A percentile compares a stretch with the other conserved stretches of the same genome.
phyloP scores from a whole-genome alignment of 2,888 invertebrate species.

The Melinaea marsaeus region DNA sequence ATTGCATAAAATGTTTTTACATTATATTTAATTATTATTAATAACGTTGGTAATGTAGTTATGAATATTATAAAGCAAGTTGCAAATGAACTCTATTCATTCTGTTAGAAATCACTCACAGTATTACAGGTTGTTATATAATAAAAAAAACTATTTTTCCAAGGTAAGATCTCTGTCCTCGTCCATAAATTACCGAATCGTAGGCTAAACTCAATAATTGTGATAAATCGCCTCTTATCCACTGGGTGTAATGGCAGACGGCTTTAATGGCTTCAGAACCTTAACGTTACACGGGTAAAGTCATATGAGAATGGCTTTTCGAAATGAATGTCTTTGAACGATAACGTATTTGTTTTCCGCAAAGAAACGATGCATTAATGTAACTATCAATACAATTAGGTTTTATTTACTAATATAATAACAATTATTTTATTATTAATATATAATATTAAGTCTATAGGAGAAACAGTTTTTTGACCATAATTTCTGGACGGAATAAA shows the following conservation, averaged over 20 bases:
- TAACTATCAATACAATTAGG: too few relatives aligned
- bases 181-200: slow-evolving; percentile 30
- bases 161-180: neutral
- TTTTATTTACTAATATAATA: too few relatives aligned
- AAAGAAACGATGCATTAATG: neutral
- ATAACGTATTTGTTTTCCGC: slow-evolving; percentile 5
- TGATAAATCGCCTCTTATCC: slow-evolving; percentile 69
- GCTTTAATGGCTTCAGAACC: slow-evolving; percentile 66
- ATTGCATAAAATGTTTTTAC: too few relatives aligned
- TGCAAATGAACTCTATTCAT: too few relatives aligned
- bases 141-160: neutral
- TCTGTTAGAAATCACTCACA: neutral
- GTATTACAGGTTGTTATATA: neutral
- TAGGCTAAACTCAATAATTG: slow-evolving; percentile 61
- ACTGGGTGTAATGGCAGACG: slow-evolving; percentile 58
- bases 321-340: slow-evolving; percentile 3
- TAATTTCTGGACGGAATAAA: too few relatives aligned
- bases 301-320: slow-evolving; percentile 33
- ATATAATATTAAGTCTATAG: too few relatives aligned
- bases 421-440: too few relatives aligned
- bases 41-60: too few relatives aligned
- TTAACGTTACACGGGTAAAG: slow-evolving; percentile 42
- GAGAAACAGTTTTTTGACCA: too few relatives aligned
- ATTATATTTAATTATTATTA: too few relatives aligned
- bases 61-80: too few relatives aligned